Evolutionary conservation across 1,140 invertebrate genomes (phyloP).

Genomic region (Acromyrmex echinatior): DNA sequence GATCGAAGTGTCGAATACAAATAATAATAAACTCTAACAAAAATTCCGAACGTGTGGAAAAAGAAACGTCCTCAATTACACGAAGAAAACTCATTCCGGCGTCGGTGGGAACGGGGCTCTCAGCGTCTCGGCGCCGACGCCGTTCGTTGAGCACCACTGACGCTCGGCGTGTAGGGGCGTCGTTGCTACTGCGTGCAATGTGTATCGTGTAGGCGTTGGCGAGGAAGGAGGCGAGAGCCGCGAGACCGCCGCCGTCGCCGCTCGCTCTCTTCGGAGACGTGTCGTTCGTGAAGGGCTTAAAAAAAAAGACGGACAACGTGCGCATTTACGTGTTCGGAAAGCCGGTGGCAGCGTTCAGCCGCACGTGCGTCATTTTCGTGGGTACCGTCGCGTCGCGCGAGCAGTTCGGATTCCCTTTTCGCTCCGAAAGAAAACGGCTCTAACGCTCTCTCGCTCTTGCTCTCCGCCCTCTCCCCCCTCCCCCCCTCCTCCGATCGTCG

Average conservation of each 20-base stretch:
- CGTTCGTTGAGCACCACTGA: conserved; percentile 73
- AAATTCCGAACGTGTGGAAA: no score
- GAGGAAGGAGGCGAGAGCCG: conserved; percentile 75
- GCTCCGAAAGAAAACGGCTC: conserved; percentile 28
- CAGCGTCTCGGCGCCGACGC: neutral
- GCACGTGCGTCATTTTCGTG: conserved; percentile 3
- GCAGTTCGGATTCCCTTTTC: neutral
- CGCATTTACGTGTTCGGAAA: conserved; percentile 41
- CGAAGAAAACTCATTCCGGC: neutral
- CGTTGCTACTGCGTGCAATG: conserved; percentile 82
- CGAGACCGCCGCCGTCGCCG: conserved; percentile 42
- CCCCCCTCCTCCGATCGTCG: neutral
- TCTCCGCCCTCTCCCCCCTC: neutral
- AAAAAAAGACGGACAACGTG: conserved; percentile 68
- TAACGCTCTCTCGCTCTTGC: conserved; percentile 24
- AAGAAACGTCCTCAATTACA: neutral
- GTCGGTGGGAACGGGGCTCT: conserved; percentile 26
- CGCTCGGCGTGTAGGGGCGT: conserved; percentile 80
- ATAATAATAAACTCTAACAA: neutral
- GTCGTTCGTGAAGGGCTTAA: conserved; percentile 75
- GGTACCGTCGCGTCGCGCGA: no score
- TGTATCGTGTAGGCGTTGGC: conserved; percentile 85
- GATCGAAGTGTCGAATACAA: neutral
- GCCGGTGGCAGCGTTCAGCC: neutral
- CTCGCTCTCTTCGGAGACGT: conserved; percentile 40